Conservation (phyloP, 1,140 invertebrate species). For the Marisa cornuarietis region DNA sequence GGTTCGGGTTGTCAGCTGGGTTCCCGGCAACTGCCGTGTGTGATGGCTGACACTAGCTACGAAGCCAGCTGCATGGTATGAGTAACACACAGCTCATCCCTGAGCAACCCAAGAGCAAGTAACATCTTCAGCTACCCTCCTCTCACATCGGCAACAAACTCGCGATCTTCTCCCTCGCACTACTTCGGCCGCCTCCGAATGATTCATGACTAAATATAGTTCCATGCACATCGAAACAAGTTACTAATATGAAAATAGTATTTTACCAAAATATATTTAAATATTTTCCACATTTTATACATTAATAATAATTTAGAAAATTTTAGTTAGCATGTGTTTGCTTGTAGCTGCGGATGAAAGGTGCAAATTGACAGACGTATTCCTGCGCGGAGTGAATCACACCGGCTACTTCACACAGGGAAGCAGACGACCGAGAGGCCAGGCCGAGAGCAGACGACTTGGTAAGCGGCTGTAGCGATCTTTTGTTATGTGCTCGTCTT, state of each 20-base stretch:
- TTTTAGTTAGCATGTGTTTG: background rate
- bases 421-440: background rate
- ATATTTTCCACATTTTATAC: background rate
- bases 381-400: background rate
- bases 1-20: no score
- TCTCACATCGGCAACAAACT: background rate
- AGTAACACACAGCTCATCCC: conserved; percentile 22
- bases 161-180: background rate
- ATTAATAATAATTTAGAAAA: background rate
- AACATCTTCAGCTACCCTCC: background rate
- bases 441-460: no score
- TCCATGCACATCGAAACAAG: background rate
- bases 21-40: no score
- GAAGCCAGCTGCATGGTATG: conserved; percentile 1
- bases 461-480: no score
- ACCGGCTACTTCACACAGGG: conserved; percentile 1
- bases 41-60: no score
- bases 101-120: background rate
- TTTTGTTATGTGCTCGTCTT: no score
- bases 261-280: background rate
- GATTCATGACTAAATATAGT: conserved; percentile 3
- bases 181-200: background rate
- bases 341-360: background rate
- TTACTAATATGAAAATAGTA: background rate
- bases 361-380: background rate